Evolutionary conservation across 2,113 vertebrate species (phyloP).

Genomic region (Crotalus viridis): DNA sequence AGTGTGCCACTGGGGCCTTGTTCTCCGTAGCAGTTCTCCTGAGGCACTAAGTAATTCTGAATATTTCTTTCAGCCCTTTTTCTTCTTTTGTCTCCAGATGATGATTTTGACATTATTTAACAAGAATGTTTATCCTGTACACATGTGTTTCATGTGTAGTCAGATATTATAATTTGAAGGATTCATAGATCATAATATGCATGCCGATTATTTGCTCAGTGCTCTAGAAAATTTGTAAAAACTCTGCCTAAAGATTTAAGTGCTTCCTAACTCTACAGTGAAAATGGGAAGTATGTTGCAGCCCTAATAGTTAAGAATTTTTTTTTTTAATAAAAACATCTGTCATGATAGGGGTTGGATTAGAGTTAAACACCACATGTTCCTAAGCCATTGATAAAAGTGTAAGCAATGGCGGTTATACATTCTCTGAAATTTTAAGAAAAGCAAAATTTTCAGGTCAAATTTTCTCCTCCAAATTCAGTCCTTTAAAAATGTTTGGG

Average conservation of each 20-base stretch:
- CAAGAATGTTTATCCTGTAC: conserved; percentile 46
- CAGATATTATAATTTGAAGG: rapidly evolving
- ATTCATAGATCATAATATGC: neutral
- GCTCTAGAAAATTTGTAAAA: neutral
- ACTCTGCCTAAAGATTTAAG: neutral
- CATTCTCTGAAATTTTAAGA: neutral
- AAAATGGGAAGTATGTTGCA: neutral
- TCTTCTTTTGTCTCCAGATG: neutral
- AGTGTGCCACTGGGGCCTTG: neutral
- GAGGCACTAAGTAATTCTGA: neutral
- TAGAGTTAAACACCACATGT: neutral
- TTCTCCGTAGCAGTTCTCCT: neutral
- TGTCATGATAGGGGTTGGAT: neutral
- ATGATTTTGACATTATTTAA: conserved; percentile 45
- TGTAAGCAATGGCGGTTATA: neutral
- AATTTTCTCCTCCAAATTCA: neutral
- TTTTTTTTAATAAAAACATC: neutral
- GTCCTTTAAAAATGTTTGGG: neutral
- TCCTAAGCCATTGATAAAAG: neutral
- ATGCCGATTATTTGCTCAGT: neutral
- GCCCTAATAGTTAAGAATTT: neutral
- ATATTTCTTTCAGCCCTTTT: neutral
- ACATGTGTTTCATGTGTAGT: neutral
- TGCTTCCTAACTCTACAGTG: neutral
- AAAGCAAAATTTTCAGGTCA: neutral